A percentile compares a stretch with the other conserved stretches of the same genome.
These are phyloP conservation scores for Lipotes vexillifer DNA, from an alignment of 2,113 vertebrate species.

Conservation along the genomic window DNA sequence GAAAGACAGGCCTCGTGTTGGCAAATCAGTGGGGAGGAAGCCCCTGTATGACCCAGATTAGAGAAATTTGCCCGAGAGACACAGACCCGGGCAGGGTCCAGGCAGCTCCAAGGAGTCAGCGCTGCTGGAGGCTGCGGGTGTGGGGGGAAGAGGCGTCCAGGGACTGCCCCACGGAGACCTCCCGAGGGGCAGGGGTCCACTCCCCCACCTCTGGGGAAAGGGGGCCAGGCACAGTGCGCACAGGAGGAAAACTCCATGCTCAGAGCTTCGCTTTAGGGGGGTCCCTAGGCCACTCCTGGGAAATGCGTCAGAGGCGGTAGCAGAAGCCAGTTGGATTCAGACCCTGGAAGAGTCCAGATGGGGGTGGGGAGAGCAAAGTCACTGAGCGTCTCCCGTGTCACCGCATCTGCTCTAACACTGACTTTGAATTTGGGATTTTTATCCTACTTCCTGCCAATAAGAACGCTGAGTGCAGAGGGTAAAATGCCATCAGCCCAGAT, in stretches of 20 bases:
- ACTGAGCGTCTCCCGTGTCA: accelerated
- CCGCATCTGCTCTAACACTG: accelerated
- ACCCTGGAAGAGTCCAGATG: accelerated
- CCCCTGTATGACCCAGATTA: accelerated
- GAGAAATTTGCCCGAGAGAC: background rate
- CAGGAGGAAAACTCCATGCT: background rate
- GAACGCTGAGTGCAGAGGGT: no score
- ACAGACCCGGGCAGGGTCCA: accelerated
- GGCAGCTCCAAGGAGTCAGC: accelerated
- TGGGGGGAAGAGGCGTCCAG: accelerated
- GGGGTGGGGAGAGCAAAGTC: background rate
- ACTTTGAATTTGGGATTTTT: no score
- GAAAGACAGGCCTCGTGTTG: accelerated
- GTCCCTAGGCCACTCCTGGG: background rate
- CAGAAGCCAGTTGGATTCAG: background rate
- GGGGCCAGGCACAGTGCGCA: background rate
- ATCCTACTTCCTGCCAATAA: no score
- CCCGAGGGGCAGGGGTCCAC: accelerated
- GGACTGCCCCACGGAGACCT: accelerated
- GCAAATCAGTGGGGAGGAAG: accelerated
- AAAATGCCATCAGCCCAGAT: accelerated
- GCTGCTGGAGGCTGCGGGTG: accelerated
- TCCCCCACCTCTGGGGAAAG: background rate
- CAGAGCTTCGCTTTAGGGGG: background rate
- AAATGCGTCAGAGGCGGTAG: no score